These are phyloP conservation scores for Catocala fraxini DNA, from an alignment of 2,888 invertebrate species.

Conservation along the genomic window DNA sequence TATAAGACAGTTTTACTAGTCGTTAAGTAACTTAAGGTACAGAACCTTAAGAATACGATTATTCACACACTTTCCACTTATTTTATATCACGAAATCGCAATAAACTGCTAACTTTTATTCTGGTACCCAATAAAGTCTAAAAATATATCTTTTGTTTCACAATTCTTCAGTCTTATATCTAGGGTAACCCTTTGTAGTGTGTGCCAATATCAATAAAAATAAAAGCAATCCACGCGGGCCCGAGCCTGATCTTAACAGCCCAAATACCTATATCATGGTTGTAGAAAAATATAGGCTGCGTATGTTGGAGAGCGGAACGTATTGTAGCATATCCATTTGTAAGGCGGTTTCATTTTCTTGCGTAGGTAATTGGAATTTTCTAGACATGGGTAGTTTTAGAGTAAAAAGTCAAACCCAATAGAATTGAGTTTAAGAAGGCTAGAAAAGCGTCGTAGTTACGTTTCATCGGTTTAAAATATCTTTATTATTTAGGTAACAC, in stretches of 20 bases:
- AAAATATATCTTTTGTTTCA: constrained; percentile 14
- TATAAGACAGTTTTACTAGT: no score
- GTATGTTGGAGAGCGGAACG: background rate
- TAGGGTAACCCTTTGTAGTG: constrained; percentile 24
- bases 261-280: constrained; percentile 13
- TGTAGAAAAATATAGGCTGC: constrained; percentile 1
- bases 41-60: no score
- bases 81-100: background rate
- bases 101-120: constrained; percentile 1
- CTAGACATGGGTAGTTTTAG: no score
- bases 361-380: no score
- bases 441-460: no score
- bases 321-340: no score
- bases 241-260: constrained; percentile 26
- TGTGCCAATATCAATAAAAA: constrained; percentile 43
- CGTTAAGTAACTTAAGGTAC: no score
- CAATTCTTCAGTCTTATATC: constrained; percentile 12
- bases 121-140: constrained; percentile 1
- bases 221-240: constrained; percentile 41
- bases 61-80: no score
- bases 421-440: no score
- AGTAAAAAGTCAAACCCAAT: no score
- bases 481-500: no score
- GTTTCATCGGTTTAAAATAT: no score
- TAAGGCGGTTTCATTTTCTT: background rate